Base-by-base conservation (phyloP, 2,797 vertebrate genomes). In the Sparidentex hasta region DNA sequence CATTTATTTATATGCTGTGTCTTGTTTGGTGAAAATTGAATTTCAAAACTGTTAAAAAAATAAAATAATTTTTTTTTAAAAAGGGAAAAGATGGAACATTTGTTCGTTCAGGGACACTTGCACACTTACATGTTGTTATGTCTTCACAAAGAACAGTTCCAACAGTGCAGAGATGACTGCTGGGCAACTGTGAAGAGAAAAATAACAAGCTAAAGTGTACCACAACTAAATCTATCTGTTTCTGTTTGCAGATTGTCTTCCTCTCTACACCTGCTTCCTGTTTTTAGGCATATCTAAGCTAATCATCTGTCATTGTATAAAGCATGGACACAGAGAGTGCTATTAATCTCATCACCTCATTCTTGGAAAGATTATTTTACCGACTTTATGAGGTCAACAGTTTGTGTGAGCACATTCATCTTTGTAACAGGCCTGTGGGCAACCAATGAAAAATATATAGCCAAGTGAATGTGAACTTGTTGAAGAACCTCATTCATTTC, bases 401-500 rank as follows among this genome's bases (percentile, higher is more conserved):
- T 58, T 33, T 58, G 50, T 13, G 0, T 56, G 6, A 51, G 52
- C 33, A 51, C n/a, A 52, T 65, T 75, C 50, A 64, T 67, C 62
- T 61, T 38, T 65, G 41, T 67, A 47, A 76, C 2, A 58, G 56
- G 47, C 33, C 16, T 52, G 23, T 17, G 13, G 56, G 48, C 44
- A 78, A 65, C 20, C n/a, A 48, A 63, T 23, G 3, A 23, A 58
- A 33, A 51, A 50, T 21, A 13, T 8, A 18, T 18, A 29, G 33
- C 33, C 33, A 38, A 38, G 5, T 29, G 46, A 25, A 21, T 25
- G 14, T 57, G 55, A 78, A 69, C 3, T 43, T 9, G 43, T 16
- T 11, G 38, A 54, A 67, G 7, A 69, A 76, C 80, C 33, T 18
- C n/a, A 68, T 78, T 81, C 11, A 71, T 61, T 59, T 73, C 54